Percentiles rank a stretch among this genome's conserved stretches.
Evolutionary conservation across 2,797 vertebrate species (phyloP).

Genomic region (Periparus ater): DNA sequence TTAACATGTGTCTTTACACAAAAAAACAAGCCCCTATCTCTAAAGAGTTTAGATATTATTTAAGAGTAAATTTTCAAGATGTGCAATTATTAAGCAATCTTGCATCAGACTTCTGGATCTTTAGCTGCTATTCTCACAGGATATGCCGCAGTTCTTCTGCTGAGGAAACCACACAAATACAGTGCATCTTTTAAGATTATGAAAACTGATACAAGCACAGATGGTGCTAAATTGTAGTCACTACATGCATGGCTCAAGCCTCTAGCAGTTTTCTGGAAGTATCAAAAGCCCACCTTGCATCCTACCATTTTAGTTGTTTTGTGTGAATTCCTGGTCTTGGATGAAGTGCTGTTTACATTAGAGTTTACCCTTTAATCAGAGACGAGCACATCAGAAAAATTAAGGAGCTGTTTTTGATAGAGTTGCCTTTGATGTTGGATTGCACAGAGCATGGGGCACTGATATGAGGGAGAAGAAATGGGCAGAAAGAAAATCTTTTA

Average conservation of each 20-base stretch:
- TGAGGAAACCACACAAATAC: background rate
- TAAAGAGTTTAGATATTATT: background rate
- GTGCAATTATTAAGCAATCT: background rate
- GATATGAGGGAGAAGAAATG: background rate
- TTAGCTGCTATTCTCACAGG: background rate
- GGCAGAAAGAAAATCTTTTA: background rate
- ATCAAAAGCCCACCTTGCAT: background rate
- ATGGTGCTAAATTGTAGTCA: background rate
- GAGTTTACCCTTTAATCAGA: background rate
- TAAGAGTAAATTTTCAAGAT: background rate
- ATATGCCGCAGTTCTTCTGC: background rate
- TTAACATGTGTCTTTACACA: background rate
- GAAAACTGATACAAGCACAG: background rate
- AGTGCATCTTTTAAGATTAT: background rate
- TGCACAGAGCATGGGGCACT: background rate
- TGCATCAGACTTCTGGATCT: background rate
- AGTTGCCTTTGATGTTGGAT: background rate
- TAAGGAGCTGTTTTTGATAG: background rate
- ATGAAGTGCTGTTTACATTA: background rate
- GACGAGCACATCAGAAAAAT: background rate
- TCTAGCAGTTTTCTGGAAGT: background rate
- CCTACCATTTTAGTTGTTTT: background rate
- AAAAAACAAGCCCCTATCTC: background rate
- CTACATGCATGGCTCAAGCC: rapidly evolving
- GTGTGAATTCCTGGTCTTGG: background rate